Evolutionary conservation across 2,113 vertebrate species (phyloP).

Genomic region (Phocoena phocoena): DNA sequence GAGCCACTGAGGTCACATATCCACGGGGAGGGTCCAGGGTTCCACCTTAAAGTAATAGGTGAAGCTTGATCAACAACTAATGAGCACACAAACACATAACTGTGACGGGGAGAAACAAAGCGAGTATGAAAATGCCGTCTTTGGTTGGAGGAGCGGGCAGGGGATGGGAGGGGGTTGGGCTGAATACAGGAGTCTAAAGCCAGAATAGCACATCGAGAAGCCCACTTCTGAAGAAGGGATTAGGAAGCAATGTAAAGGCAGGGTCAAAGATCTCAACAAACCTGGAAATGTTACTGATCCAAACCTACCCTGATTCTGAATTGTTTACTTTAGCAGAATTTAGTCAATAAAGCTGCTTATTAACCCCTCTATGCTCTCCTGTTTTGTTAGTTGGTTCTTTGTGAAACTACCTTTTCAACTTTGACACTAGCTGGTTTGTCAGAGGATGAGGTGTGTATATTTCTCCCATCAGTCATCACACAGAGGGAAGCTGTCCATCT

Average conservation of each 20-base stretch:
- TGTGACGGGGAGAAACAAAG: background rate
- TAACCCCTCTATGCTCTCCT: background rate
- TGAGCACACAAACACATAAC: background rate
- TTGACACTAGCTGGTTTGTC: background rate
- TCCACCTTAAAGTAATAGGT: background rate
- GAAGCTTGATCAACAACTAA: background rate
- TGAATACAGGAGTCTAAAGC: background rate
- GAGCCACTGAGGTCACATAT: background rate
- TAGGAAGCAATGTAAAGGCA: background rate
- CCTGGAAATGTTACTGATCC: background rate
- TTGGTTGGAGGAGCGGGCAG: background rate
- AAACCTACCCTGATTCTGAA: background rate
- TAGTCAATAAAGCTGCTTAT: background rate
- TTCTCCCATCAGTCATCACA: background rate
- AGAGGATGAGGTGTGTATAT: background rate
- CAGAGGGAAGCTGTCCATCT: background rate
- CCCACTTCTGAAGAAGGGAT: background rate
- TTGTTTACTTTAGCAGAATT: background rate
- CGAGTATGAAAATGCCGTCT: background rate
- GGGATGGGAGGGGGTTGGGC: background rate
- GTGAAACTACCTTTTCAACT: background rate
- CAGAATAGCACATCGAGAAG: background rate
- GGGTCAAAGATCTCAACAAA: background rate
- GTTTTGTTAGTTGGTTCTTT: background rate
- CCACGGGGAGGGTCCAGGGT: background rate